Evolutionary conservation across 1,140 invertebrate species (phyloP).

Genomic region (Mactra quadrangularis): DNA sequence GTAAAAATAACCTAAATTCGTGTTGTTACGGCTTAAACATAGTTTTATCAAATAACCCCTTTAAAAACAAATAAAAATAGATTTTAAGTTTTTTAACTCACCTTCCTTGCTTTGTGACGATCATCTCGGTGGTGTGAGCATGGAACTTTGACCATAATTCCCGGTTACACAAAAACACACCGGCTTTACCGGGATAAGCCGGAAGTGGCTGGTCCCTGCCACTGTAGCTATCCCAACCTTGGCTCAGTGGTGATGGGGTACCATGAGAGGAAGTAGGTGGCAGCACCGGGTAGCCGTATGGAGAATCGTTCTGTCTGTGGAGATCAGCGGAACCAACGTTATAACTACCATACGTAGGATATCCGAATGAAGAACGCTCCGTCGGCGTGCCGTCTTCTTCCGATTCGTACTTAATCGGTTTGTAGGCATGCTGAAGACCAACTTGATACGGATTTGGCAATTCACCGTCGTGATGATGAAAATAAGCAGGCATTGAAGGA

Average conservation of each 20-base stretch:
- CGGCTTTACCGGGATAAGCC: constrained; percentile 26
- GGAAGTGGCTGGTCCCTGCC: not conserved
- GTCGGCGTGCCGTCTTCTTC: not conserved
- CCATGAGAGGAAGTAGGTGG: not conserved
- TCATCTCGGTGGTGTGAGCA: constrained; percentile 98
- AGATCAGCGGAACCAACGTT: not conserved
- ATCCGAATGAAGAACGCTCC: not conserved
- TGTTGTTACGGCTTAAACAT: no score
- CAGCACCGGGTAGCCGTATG: not conserved
- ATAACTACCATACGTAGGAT: not conserved
- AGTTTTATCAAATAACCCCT: no score
- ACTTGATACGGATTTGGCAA: not conserved
- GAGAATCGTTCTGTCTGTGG: not conserved
- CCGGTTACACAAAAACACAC: constrained; percentile 82
- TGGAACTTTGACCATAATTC: constrained; percentile 99
- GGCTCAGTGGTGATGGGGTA: no score
- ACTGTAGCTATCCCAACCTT: not conserved
- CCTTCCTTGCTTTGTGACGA: constrained; percentile 99
- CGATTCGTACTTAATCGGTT: not conserved
- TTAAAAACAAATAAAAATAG: no score
- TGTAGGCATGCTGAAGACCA: not conserved
- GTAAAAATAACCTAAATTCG: no score
- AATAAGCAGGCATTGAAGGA: not conserved
- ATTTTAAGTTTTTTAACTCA: no score
- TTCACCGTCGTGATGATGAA: not conserved